phyloP scores from a whole-genome alignment of 2,888 invertebrate genomes.

The Molanna angustata region DNA sequence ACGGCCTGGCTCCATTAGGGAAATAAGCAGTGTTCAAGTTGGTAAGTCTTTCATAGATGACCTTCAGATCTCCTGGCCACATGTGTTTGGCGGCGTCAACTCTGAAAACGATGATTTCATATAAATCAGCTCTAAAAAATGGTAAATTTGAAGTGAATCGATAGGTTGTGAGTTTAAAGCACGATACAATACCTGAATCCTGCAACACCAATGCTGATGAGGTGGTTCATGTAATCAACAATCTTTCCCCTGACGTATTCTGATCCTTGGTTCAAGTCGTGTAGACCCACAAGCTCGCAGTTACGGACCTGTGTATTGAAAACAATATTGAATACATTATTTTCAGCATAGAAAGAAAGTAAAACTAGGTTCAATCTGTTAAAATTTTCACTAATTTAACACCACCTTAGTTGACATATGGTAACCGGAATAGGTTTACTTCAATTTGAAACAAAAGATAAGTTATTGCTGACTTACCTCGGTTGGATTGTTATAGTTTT shows the following conservation, averaged over 20 bases:
- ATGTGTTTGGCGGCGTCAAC: conserved; percentile 77
- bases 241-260: conserved; percentile 66
- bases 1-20: conserved; percentile 56
- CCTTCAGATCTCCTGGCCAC: conserved; percentile 67
- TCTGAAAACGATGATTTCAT: conserved; percentile 53
- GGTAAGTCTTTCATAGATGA: conserved; percentile 59
- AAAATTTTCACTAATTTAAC: too few relatives aligned
- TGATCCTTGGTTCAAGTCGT: conserved; percentile 70
- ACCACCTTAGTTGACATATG: too few relatives aligned
- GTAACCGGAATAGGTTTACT: too few relatives aligned
- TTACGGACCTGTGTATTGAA: conserved; percentile 53
- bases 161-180: too few relatives aligned
- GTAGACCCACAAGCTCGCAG: conserved; percentile 69
- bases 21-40: conserved; percentile 62
- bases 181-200: conserved; percentile 72
- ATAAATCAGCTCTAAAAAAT: too few relatives aligned
- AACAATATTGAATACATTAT: not conserved
- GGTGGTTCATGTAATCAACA: conserved; percentile 58
- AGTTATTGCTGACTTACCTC: too few relatives aligned
- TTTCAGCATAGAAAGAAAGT: too few relatives aligned
- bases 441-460: too few relatives aligned
- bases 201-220: conserved; percentile 66
- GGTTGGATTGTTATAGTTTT: conserved; percentile 51
- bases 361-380: too few relatives aligned
- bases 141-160: too few relatives aligned